Conservation (phyloP, 2,113 vertebrate species). For the Sminthopsis crassicaudata region DNA sequence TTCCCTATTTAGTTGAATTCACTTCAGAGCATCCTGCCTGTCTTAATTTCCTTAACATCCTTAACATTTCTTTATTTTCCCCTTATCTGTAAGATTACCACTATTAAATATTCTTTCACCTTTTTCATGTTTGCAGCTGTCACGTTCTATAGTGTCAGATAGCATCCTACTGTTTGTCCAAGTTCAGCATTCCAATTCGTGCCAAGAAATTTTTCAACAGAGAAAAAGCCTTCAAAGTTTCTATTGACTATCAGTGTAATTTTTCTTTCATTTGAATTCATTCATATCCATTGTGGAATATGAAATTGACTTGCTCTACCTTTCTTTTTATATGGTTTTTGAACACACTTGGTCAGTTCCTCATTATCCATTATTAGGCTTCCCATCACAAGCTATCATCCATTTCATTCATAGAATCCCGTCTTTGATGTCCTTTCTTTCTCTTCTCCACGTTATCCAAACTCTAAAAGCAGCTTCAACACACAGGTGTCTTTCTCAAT, state of each 20-base stretch:
- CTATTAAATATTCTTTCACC: slow-evolving; percentile 26
- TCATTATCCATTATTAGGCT: slow-evolving; percentile 18
- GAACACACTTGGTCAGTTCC: background rate
- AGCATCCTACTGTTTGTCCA: slow-evolving; percentile 5
- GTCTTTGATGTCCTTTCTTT: slow-evolving; percentile 1
- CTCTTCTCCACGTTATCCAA: background rate
- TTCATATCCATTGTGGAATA: background rate
- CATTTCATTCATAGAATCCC: slow-evolving; percentile 23
- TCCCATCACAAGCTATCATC: background rate
- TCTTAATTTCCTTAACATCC: slow-evolving; percentile 34
- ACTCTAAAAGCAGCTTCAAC: slow-evolving; percentile 49
- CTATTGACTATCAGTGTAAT: background rate
- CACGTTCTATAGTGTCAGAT: background rate
- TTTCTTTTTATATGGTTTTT: slow-evolving; percentile 45
- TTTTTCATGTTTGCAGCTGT: slow-evolving; percentile 13
- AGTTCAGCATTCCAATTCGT: slow-evolving; percentile 4
- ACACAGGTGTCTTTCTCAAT: slow-evolving; percentile 30
- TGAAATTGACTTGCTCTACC: slow-evolving; percentile 30
- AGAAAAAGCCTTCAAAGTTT: slow-evolving; percentile 21
- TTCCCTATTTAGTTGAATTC: slow-evolving; percentile 42
- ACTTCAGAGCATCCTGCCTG: slow-evolving; percentile 32
- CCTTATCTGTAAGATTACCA: slow-evolving; percentile 30
- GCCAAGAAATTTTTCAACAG: slow-evolving; percentile 48
- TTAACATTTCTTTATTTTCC: slow-evolving; percentile 14
- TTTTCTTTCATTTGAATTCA: slow-evolving; percentile 27